Base-by-base conservation (phyloP, 2,113 vertebrate genomes). In the Entomyzon cyanotis region DNA sequence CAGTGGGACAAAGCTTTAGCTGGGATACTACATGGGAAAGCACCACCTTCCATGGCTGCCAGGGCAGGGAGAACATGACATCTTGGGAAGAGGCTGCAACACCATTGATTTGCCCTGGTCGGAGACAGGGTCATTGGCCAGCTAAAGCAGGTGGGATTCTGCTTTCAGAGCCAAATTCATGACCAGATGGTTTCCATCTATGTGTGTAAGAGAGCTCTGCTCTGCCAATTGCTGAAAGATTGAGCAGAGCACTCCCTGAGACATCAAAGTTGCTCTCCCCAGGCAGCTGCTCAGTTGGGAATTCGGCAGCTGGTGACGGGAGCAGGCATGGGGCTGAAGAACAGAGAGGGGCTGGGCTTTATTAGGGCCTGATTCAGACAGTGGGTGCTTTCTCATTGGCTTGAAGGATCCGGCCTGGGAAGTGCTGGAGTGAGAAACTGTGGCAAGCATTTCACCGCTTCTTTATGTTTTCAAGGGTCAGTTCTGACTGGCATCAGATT, bases 221-320 rank as follows among this genome's bases (percentile, higher is more conserved):
- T 79, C 20, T 0, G 7, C n/a, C 1, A 0, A 5, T 28, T 0
- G 0, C 6, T 65, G 70, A 49, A 62, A 62, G 82, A 12, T 12
- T 15, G 73, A 88, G 41, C 49, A 78, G 60, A 60, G 63, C 50
- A 20, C 77, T 89, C 65, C 11, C 35, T 10, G n/a, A 78, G 58
- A 58, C 28, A 4, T 27, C 46, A 12, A 84, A 77, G 80, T n/a
- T 92, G 62, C 65, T 69, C 22, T 96, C 47, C 35, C 37, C 0
- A 0, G 77, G 60, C n/a, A 33, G 69, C 30, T 24, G 1, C 33
- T 77, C 30, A 7, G 30, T 27, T 82, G 19, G 86, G 25, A 67
- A 59, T 62, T 14, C 37, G 81, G 69, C 80, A 70, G 73, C 77
- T 82, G 74, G 35, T 67, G 69, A 59, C 58, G 56, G 60, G 64